Conservation (phyloP, 2,888 invertebrate species). For the Himalopsyche kuldschensis region DNA sequence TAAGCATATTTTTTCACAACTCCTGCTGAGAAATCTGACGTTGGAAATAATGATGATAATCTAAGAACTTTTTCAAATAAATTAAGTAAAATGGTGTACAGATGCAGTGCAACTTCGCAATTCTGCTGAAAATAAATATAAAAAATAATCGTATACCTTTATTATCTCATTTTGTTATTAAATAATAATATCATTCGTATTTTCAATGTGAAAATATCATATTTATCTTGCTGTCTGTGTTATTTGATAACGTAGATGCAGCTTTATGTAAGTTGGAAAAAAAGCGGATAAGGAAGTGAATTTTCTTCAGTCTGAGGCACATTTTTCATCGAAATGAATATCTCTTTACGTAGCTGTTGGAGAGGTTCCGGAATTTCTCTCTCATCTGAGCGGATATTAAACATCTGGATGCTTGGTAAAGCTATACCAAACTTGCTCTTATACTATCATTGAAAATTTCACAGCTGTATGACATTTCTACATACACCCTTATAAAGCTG, state of each 20-base stretch:
- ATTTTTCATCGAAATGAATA: not conserved
- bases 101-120: too few species aligned
- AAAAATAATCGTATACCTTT: too few species aligned
- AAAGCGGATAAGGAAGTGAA: not conserved
- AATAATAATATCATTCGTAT: not conserved
- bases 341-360: not conserved
- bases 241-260: not conserved
- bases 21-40: too few species aligned
- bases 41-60: too few species aligned
- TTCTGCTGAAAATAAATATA: too few species aligned
- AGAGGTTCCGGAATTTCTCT: not conserved
- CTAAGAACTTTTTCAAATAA: too few species aligned
- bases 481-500: too few species aligned
- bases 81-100: too few species aligned
- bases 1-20: too few species aligned
- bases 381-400: constrained; percentile 12
- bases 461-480: not conserved
- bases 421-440: not conserved
- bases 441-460: not conserved
- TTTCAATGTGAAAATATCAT: not conserved
- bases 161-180: too few species aligned
- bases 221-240: not conserved
- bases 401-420: not conserved
- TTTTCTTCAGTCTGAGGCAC: not conserved
- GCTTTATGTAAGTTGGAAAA: not conserved